These are phyloP conservation scores for Desoria tigrina DNA, from an alignment of 2,888 invertebrate species.

Conservation along the genomic window DNA sequence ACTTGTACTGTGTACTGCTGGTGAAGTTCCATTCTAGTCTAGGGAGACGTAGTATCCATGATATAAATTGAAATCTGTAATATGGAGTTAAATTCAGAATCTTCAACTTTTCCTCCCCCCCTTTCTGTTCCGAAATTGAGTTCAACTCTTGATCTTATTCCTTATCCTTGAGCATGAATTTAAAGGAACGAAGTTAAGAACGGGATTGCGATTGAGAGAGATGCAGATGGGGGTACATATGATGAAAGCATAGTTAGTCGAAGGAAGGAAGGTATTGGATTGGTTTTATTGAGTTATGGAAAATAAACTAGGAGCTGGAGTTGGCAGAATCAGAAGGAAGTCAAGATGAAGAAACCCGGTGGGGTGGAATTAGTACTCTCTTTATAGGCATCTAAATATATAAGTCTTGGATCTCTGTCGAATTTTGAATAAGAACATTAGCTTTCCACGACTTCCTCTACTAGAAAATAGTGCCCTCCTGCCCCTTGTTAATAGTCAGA, in stretches of 20 bases:
- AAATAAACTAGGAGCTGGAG: neutral
- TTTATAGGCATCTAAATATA: no score
- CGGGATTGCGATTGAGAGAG: no score
- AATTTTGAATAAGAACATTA: conserved; percentile 3
- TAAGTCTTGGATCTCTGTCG: no score
- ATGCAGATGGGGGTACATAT: neutral
- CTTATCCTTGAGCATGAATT: no score
- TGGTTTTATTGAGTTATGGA: conserved; percentile 22
- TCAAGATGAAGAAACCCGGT: conserved; percentile 2
- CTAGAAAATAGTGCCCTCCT: neutral
- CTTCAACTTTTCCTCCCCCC: no score
- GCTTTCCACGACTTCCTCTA: neutral
- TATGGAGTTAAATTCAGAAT: no score
- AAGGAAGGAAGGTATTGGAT: conserved; percentile 13
- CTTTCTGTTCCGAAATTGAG: neutral
- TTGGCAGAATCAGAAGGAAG: neutral
- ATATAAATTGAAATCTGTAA: no score
- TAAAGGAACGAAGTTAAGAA: no score
- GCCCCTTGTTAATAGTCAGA: neutral
- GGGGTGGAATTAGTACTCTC: conserved; percentile 16
- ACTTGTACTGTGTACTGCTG: no score
- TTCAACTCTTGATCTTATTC: no score
- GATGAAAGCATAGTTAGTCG: neutral
- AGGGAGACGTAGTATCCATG: no score
- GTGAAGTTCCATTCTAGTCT: no score